These are phyloP conservation scores for Pseudanteris insignis DNA, from an alignment of 2,888 invertebrate genomes.

Conservation along the genomic window DNA sequence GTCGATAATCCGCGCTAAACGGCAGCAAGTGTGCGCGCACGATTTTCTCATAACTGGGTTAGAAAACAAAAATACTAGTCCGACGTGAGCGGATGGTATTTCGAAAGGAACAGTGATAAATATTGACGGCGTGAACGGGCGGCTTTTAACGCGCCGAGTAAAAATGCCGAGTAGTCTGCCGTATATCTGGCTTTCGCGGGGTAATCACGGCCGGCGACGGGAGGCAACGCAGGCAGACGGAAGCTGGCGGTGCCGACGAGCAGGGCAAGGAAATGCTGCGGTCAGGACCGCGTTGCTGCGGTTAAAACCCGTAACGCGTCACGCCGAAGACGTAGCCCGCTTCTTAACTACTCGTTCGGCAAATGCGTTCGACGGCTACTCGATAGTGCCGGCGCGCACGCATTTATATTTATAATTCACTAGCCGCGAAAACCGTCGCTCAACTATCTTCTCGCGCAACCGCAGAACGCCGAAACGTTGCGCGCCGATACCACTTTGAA, in stretches of 20 bases:
- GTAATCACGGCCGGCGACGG: conserved; percentile 54
- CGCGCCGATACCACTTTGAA: conserved; percentile 28
- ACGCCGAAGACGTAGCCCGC: conserved; percentile 56
- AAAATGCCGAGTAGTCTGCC: conserved; percentile 33
- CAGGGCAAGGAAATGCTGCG: conserved; percentile 60
- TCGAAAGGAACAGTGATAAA: background rate
- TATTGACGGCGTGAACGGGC: background rate
- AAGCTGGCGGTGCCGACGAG: conserved; percentile 50
- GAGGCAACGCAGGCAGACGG: conserved; percentile 37
- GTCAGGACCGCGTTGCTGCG: conserved; percentile 63
- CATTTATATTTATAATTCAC: conserved; percentile 61
- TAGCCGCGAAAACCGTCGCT: conserved; percentile 52
- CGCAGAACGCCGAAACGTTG: conserved; percentile 50
- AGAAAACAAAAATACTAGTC: conserved; percentile 8
- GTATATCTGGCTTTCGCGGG: conserved; percentile 43
- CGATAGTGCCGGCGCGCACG: conserved; percentile 53
- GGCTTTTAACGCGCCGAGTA: background rate
- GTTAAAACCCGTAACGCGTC: conserved; percentile 62
- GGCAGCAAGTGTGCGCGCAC: conserved; percentile 1
- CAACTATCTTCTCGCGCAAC: conserved; percentile 58
- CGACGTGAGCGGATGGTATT: conserved; percentile 2
- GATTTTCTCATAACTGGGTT: conserved; percentile 10
- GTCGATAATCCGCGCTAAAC: conserved; percentile 3
- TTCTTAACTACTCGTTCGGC: conserved; percentile 58
- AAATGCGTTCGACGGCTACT: conserved; percentile 44